phyloP scores from a whole-genome alignment of 2,113 vertebrate genomes.

The Siniperca chuatsi region DNA sequence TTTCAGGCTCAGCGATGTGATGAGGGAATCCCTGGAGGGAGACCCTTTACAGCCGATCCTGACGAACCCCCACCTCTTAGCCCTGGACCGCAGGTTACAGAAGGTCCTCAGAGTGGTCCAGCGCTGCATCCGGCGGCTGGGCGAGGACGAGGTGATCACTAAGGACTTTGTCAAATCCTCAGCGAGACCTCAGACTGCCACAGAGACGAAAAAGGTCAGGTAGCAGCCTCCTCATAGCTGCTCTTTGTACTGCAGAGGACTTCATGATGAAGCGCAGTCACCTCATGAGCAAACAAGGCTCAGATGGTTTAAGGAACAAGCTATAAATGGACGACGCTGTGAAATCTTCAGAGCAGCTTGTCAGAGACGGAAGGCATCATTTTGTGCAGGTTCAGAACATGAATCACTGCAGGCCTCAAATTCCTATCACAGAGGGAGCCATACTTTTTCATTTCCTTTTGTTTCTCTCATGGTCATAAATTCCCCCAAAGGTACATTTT shows the following conservation, averaged over 20 bases:
- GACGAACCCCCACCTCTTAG: constrained; percentile 90
- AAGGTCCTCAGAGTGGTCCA: constrained; percentile 85
- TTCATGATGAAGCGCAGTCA: constrained; percentile 17
- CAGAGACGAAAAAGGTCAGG: constrained; percentile 42
- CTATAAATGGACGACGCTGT: constrained; percentile 40
- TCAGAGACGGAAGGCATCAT: constrained; percentile 13
- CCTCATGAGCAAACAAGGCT: constrained; percentile 1
- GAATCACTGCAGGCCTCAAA: constrained; percentile 21
- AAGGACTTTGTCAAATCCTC: constrained; percentile 65
- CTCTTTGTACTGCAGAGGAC: neutral
- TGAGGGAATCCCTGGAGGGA: constrained; percentile 92
- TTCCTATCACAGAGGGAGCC: constrained; percentile 16
- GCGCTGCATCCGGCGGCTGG: constrained; percentile 84
- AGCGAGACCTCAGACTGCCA: constrained; percentile 4
- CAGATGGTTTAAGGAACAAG: constrained; percentile 49
- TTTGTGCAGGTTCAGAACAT: constrained; percentile 6
- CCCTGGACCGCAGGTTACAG: constrained; percentile 91
- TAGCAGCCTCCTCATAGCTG: constrained; percentile 42
- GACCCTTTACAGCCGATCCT: constrained; percentile 89
- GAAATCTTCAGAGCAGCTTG: constrained; percentile 12
- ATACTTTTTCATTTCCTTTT: constrained; percentile 18
- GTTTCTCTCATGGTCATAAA: constrained; percentile 38
- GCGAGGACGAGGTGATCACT: constrained; percentile 86
- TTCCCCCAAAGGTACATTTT: constrained; percentile 43
- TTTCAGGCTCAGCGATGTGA: constrained; percentile 91